Percentiles rank a stretch among this genome's conserved stretches.
These are phyloP conservation scores for Sinella curviseta DNA, from an alignment of 1,140 invertebrate genomes.

Conservation along the genomic window DNA sequence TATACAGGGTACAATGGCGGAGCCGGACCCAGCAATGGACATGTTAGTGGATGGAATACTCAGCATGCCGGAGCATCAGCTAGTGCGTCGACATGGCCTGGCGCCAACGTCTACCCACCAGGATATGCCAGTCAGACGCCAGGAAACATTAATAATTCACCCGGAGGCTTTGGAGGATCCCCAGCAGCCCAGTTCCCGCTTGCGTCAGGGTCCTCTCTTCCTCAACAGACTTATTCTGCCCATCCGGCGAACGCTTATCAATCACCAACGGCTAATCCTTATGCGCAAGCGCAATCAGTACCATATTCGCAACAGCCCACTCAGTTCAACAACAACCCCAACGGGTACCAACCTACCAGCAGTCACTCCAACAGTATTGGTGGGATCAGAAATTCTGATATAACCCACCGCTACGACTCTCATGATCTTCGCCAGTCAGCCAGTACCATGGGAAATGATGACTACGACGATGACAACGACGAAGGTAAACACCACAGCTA, in stretches of 20 bases:
- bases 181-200: conserved; percentile 6
- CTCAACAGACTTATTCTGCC: conserved; percentile 32
- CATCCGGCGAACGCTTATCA: conserved; percentile 30
- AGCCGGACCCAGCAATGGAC: conserved; percentile 34
- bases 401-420: neutral
- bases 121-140: conserved; percentile 40
- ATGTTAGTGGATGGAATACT: conserved; percentile 39
- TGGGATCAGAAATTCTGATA: conserved; percentile 36
- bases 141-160: conserved; percentile 45
- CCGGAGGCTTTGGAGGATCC: conserved; percentile 31
- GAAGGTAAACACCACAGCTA: conserved; percentile 9
- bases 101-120: neutral
- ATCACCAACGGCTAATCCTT: conserved; percentile 21
- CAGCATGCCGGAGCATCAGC: conserved; percentile 34
- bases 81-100: conserved; percentile 19
- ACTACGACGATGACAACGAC: conserved; percentile 5
- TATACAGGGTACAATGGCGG: conserved; percentile 23
- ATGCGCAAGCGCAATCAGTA: neutral
- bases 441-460: conserved; percentile 17
- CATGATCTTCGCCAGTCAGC: conserved; percentile 15
- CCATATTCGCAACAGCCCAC: neutral
- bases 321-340: conserved; percentile 11
- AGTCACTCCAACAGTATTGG: conserved; percentile 29
- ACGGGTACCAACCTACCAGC: conserved; percentile 6
- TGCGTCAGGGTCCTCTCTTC: conserved; percentile 15